Base-by-base conservation (phyloP, 2,888 invertebrate genomes). In the Parnassius mnemosyne region DNA sequence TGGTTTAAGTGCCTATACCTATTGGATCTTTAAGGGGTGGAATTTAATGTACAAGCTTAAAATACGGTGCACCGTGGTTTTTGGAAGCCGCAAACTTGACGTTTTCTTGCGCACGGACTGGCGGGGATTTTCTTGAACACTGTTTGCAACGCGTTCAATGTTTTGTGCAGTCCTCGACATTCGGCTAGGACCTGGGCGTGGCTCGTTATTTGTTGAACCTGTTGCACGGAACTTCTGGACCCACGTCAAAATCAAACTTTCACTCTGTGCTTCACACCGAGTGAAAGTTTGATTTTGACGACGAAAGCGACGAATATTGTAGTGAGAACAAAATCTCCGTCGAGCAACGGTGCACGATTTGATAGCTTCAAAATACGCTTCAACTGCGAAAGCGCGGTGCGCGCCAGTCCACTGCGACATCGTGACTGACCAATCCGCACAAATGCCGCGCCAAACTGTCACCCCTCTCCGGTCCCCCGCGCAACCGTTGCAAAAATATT, bases 111-210 rank as follows among this genome's bases (percentile, higher is more conserved):
- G n/a, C n/a, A n/a, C n/a, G n/a, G n/a, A n/a, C n/a, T n/a, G n/a
- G n/a, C n/a, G n/a, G n/a, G n/a, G n/a, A n/a, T n/a, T n/a, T n/a
- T n/a, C n/a, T n/a, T n/a, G n/a, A n/a, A n/a, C n/a, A n/a, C n/a
- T n/a, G 16, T 49, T 49, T 60, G 16, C 52, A 16, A 65, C 65
- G 10, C 25, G 55, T 63, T 57, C 58, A 43, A 60, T 63, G 55
- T 60, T 63, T 52, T 65, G 25, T 9, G 50, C 13, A 42, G 56
- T 63, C 53, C 55, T 68, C 65, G 67, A 65, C n/a, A 69, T 56
- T 62, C 67, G 63, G 51, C 65, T 65, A 42, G 71, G 67, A 42
- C 68, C 68, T 60, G 68, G 69, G 55, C 64, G 68, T 61, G 68
- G 66, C 10, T 11, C 63, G 43, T 60, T 62, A 10, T 47, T 5